phyloP scores from a whole-genome alignment of 2,888 invertebrate genomes.

The Minunthozetes semirufus region DNA sequence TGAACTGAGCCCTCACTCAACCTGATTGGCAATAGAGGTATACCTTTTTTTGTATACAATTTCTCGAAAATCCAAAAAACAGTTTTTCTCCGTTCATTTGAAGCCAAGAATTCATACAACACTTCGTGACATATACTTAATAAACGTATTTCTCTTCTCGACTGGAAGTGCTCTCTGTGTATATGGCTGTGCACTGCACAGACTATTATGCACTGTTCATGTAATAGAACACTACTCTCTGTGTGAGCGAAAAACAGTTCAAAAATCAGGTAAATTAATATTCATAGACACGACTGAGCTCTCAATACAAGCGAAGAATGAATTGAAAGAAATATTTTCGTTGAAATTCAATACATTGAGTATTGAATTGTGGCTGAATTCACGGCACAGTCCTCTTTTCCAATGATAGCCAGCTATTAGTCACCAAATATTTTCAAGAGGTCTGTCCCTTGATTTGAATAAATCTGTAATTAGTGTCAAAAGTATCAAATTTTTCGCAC shows the following conservation, averaged over 20 bases:
- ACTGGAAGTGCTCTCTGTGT: not conserved
- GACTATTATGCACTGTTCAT: not conserved
- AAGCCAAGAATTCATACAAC: not conserved
- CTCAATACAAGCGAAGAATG: not conserved
- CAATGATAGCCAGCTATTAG: too few species aligned
- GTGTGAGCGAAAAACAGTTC: not conserved
- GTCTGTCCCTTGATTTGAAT: too few species aligned
- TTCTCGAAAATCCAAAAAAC: not conserved
- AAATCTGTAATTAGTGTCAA: too few species aligned
- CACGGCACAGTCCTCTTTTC: too few species aligned
- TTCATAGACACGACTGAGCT: not conserved
- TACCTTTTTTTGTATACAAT: not conserved
- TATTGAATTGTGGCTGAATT: too few species aligned
- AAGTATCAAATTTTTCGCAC: too few species aligned
- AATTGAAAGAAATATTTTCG: not conserved
- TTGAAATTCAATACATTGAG: not conserved
- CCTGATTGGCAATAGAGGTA: not conserved
- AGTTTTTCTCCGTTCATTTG: not conserved
- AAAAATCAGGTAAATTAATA: not conserved
- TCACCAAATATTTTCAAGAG: too few species aligned
- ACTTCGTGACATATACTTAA: not conserved
- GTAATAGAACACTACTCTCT: not conserved
- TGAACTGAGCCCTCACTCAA: not conserved
- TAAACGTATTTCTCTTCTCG: not conserved
- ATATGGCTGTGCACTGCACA: not conserved